Conservation (phyloP, 2,113 vertebrate genomes). For the Thalassoma bifasciatum region DNA sequence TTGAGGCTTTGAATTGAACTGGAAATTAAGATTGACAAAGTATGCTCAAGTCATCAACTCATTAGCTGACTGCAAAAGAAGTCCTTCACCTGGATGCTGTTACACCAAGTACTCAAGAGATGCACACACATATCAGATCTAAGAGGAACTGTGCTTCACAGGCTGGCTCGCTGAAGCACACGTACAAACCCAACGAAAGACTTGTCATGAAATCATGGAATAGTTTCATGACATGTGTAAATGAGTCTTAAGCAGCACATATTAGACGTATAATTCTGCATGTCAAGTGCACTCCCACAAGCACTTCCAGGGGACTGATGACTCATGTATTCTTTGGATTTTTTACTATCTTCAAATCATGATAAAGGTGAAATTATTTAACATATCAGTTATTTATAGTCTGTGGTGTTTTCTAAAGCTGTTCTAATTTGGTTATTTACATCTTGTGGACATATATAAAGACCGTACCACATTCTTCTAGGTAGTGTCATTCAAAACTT, state of each 20-base stretch:
- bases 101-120: neutral
- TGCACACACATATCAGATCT: neutral
- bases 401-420: slow-evolving; percentile 12
- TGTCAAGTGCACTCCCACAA: neutral
- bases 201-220: neutral
- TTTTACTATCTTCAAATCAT: slow-evolving; percentile 27
- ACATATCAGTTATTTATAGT: slow-evolving; percentile 2
- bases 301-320: neutral
- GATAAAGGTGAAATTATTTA: neutral
- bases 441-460: neutral
- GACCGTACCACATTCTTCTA: slow-evolving; percentile 2
- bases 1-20: slow-evolving; percentile 32
- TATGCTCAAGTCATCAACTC: slow-evolving; percentile 15
- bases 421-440: slow-evolving; percentile 1
- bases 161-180: neutral
- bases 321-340: slow-evolving; percentile 16
- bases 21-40: slow-evolving; percentile 17
- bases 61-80: neutral
- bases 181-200: neutral
- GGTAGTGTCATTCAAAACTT: neutral
- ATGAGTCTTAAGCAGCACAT: neutral
- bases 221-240: neutral
- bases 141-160: neutral
- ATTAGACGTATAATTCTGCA: neutral
- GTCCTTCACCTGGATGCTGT: neutral